Conservation (phyloP, 2,888 invertebrate species). For the Periphyllus acericola region DNA sequence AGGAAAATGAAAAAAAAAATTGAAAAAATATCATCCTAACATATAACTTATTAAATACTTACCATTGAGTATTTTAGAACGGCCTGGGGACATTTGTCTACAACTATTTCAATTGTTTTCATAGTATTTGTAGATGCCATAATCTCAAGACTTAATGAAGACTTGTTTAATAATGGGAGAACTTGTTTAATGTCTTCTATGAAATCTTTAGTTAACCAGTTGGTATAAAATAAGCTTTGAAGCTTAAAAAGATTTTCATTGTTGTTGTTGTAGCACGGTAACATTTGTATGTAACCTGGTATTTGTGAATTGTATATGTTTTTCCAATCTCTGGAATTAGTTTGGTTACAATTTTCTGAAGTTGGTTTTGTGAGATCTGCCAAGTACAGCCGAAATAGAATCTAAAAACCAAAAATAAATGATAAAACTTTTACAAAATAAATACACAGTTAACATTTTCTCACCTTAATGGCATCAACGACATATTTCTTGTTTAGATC, state of each 20-base stretch:
- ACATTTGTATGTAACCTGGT: conserved; percentile 53
- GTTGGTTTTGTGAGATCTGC: conserved; percentile 64
- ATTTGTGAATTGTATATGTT: conserved; percentile 57
- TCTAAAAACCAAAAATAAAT: conserved; percentile 61
- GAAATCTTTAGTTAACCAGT: conserved; percentile 71
- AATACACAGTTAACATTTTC: neutral
- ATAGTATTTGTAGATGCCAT: conserved; percentile 66
- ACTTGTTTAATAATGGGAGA: conserved; percentile 64
- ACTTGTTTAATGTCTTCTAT: conserved; percentile 74
- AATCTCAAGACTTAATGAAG: conserved; percentile 65
- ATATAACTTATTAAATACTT: conserved; percentile 60
- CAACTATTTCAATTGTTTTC: conserved; percentile 70
- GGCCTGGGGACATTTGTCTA: conserved; percentile 73
- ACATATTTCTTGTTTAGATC: conserved; percentile 54
- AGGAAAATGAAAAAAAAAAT: no score
- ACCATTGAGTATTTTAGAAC: conserved; percentile 76
- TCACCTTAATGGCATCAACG: conserved; percentile 49
- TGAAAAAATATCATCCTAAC: no score
- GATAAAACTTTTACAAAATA: neutral
- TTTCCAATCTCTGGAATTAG: conserved; percentile 35
- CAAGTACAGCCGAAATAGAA: conserved; percentile 67
- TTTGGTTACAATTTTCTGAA: conserved; percentile 40
- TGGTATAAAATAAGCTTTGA: conserved; percentile 72
- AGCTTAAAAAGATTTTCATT: conserved; percentile 64
- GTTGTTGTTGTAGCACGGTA: conserved; percentile 48